phyloP scores from a whole-genome alignment of 1,140 invertebrate genomes.

The Brachionus manjavacas region DNA sequence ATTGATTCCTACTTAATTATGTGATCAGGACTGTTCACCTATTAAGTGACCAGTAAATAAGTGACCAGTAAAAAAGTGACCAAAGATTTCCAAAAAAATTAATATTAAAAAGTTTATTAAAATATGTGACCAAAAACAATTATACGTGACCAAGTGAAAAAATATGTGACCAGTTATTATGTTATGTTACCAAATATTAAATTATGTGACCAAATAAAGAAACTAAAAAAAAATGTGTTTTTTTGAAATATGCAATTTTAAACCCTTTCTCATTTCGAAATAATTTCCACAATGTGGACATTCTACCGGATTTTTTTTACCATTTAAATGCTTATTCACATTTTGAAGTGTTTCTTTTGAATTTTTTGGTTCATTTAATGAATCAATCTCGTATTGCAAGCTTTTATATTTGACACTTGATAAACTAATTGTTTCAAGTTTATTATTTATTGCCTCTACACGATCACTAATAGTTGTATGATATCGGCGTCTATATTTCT shows the following conservation, averaged over 20 bases:
- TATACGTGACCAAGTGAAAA: no score
- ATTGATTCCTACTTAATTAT: no score
- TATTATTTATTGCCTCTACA: no score
- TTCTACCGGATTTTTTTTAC: neutral
- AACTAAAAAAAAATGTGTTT: neutral
- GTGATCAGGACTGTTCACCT: no score
- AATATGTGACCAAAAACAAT: neutral
- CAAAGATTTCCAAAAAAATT: neutral
- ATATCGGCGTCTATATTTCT: no score
- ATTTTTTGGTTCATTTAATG: no score
- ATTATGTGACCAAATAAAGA: neutral
- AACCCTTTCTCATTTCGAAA: slow-evolving; percentile 4
- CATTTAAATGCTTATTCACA: neutral
- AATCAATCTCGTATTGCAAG: no score
- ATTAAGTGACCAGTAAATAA: no score
- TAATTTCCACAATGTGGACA: slow-evolving; percentile 15
- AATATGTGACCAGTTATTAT: no score
- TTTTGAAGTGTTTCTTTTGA: slow-evolving; percentile 1
- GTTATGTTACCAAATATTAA: neutral
- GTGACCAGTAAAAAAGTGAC: neutral
- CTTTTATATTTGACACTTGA: no score
- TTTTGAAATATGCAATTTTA: neutral
- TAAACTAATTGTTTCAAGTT: no score
- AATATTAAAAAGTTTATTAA: neutral
- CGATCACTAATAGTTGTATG: no score